These are phyloP conservation scores for Chromoteleia sp. DNA, from an alignment of 2,888 invertebrate genomes.

Conservation along the genomic window DNA sequence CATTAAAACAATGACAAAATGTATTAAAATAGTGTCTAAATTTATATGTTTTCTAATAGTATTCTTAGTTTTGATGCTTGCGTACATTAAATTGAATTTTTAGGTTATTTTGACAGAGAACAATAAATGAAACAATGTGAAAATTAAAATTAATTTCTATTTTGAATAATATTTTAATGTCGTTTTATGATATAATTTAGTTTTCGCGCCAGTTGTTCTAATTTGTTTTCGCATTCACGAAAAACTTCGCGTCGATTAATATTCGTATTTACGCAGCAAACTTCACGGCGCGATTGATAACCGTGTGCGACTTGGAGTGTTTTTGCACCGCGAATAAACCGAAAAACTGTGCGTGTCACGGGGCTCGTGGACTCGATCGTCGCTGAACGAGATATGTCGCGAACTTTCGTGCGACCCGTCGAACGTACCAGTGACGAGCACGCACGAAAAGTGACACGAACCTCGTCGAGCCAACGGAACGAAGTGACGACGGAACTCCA, in stretches of 20 bases:
- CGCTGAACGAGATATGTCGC: constrained; percentile 2
- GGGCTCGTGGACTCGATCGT: not conserved
- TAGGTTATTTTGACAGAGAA: too few species aligned
- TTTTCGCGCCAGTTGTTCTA: not conserved
- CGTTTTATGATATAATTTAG: not conserved
- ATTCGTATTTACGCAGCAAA: constrained; percentile 23
- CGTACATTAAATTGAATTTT: too few species aligned
- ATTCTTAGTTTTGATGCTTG: too few species aligned
- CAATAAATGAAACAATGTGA: too few species aligned
- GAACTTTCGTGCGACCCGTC: not conserved
- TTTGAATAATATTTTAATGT: too few species aligned
- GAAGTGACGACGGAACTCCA: constrained; percentile 11
- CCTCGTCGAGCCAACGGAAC: not conserved
- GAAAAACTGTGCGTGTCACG: not conserved
- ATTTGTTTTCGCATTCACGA: not conserved
- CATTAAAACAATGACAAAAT: too few species aligned
- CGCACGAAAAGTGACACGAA: constrained; percentile 9
- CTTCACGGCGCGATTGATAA: constrained; percentile 21
- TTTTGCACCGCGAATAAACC: not conserved
- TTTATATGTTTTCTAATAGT: too few species aligned
- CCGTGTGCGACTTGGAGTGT: constrained; percentile 21
- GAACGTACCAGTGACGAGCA: not conserved
- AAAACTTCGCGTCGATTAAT: constrained; percentile 1
- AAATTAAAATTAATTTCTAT: too few species aligned
- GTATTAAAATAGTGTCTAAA: too few species aligned